Percentiles rank a stretch among this genome's conserved stretches.
Evolutionary conservation across 2,888 invertebrate genomes (phyloP).

Genomic region (Meiosimyza platycephala): DNA sequence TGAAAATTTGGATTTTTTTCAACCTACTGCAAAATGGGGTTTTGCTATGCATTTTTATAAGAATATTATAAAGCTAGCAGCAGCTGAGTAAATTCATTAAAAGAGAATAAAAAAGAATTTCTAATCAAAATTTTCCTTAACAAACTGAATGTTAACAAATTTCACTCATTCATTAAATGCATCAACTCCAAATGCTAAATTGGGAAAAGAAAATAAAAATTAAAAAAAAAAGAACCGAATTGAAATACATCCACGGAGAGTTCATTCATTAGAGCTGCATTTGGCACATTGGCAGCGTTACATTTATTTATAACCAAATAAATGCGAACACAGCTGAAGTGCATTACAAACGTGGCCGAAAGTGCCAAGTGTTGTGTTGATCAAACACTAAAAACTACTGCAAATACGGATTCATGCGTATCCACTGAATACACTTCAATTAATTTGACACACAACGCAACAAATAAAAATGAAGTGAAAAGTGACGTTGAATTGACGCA

Average conservation of each 20-base stretch:
- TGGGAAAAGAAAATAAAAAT: background rate
- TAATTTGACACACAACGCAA: conserved; percentile 19
- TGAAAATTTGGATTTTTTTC: no score
- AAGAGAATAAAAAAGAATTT: no score
- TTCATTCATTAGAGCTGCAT: conserved; percentile 34
- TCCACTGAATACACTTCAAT: conserved; percentile 20
- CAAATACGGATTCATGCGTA: background rate
- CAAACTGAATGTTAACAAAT: no score
- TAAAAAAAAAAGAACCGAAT: no score
- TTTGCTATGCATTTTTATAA: no score
- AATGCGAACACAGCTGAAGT: background rate
- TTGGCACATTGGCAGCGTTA: background rate
- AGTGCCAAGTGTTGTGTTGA: conserved; percentile 16
- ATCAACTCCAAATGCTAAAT: background rate
- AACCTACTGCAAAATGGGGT: no score
- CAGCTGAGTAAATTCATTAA: no score
- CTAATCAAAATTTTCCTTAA: no score
- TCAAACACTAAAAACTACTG: background rate
- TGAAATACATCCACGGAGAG: conserved; percentile 2
- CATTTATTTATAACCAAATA: conserved; percentile 26
- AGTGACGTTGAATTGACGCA: background rate
- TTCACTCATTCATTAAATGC: conserved; percentile 4
- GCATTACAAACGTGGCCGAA: conserved; percentile 6
- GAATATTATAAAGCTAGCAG: no score
- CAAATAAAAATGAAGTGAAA: conserved; percentile 27